These are phyloP conservation scores for Atethmia centrago DNA, from an alignment of 2,888 invertebrate genomes.

Conservation along the genomic window DNA sequence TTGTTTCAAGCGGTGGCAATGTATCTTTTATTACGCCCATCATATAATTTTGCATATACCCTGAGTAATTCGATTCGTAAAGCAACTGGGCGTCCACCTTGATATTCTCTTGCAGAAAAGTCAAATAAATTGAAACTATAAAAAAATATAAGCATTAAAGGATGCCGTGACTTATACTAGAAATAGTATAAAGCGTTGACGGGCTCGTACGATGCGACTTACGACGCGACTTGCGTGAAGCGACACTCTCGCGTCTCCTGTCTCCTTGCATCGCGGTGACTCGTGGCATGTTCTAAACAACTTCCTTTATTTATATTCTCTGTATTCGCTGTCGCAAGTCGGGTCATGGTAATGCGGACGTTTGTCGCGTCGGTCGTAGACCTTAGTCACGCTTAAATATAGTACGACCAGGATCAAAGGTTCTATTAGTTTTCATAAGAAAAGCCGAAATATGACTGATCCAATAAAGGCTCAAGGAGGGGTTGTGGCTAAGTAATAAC, in stretches of 20 bases:
- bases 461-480: too few relatives aligned
- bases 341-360: too few relatives aligned
- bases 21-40: background rate
- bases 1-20: conserved; percentile 51
- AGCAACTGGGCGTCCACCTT: background rate
- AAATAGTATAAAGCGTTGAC: background rate
- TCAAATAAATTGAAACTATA: conserved; percentile 21
- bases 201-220: background rate
- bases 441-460: too few relatives aligned
- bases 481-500: too few relatives aligned
- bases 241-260: background rate
- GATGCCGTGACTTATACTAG: background rate
- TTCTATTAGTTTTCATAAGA: too few relatives aligned
- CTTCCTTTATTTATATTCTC: background rate
- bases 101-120: background rate
- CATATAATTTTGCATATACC: conserved; percentile 7
- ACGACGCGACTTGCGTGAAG: background rate
- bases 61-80: background rate
- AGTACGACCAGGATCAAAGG: too few relatives aligned
- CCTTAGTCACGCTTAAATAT: too few relatives aligned
- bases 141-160: background rate
- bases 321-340: background rate
- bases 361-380: too few relatives aligned
- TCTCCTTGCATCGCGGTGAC: background rate
- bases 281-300: background rate